These are phyloP conservation scores for fruit fly (Drosophila melanogaster) DNA, from an alignment of 1,140 invertebrate genomes.

Conservation along the genomic window Release_6_plus_ISO1_MT NC_004354.4:16089001-16089500, in stretches of 20 bases:
- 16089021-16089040: neutral
- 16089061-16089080: too few species aligned
- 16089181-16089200: conserved; percentile 13
- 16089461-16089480: neutral
- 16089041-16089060: neutral
- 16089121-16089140: neutral
- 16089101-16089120: neutral
- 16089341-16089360: conserved; percentile 46
- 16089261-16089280: neutral
- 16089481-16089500: neutral
- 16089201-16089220: conserved; percentile 51
- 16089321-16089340: conserved; percentile 47
- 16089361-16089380: conserved; percentile 47
- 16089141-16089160: conserved; percentile 2
- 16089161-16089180: conserved; percentile 2
- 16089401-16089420: conserved; percentile 32
- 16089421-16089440: conserved; percentile 8
- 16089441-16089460: conserved; percentile 2
- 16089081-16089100: neutral
- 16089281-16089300: conserved; percentile 16
- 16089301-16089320: conserved; percentile 42
- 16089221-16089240: conserved; percentile 40
- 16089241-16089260: conserved; percentile 14
- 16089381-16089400: conserved; percentile 22
- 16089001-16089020: neutral